Percentiles rank a stretch among this genome's conserved stretches.
Evolutionary conservation across 1,140 invertebrate genomes (phyloP).

Genomic region (Pseudomyrmex dendroicus): DNA sequence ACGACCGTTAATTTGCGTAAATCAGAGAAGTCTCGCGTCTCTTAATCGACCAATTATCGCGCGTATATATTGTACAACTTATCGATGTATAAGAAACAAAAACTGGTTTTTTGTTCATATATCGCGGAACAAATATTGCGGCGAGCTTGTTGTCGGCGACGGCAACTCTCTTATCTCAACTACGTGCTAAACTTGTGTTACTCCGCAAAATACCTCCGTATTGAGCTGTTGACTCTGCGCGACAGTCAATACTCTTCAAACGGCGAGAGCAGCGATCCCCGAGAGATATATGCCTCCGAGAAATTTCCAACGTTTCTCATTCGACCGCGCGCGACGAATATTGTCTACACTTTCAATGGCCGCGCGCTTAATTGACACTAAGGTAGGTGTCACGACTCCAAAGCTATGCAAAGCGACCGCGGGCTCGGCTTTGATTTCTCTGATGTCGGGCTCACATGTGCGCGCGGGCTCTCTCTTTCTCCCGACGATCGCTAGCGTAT

Average conservation of each 20-base stretch:
- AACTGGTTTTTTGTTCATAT: no score
- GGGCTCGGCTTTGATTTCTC: slow-evolving; percentile 47
- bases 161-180: not conserved
- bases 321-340: slow-evolving; percentile 13
- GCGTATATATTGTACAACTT: no score
- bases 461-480: not conserved
- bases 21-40: no score
- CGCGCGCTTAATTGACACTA: slow-evolving; percentile 71
- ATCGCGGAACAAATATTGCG: not conserved
- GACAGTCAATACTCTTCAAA: not conserved
- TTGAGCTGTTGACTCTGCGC: not conserved
- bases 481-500: not conserved
- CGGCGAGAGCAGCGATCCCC: not conserved
- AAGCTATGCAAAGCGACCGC: slow-evolving; percentile 78
- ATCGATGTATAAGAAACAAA: not conserved
- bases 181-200: not conserved
- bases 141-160: not conserved
- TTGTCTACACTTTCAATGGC: slow-evolving; percentile 36
- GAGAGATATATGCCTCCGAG: not conserved
- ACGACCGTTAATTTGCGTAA: no score
- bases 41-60: no score
- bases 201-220: not conserved
- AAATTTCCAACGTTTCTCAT: slow-evolving; percentile 18
- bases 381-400: slow-evolving; percentile 78
- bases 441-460: slow-evolving; percentile 45